phyloP scores from a whole-genome alignment of 2,113 vertebrate genomes.

The Junco hyemalis region DNA sequence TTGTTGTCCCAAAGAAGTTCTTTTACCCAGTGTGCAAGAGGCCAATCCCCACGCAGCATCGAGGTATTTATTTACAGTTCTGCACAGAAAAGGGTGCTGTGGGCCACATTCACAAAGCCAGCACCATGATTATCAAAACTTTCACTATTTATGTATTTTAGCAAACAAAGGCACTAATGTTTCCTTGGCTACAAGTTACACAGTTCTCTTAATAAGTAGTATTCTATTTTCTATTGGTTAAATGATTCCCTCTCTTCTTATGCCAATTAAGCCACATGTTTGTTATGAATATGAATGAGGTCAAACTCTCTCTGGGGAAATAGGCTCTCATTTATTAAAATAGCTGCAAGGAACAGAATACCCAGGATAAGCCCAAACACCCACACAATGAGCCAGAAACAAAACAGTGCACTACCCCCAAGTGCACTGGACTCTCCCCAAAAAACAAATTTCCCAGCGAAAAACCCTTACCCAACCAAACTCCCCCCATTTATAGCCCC shows the following conservation, averaged over 20 bases:
- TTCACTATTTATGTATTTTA: not conserved
- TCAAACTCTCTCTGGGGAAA: too few species aligned
- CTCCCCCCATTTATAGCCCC: too few species aligned
- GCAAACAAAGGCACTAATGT: not conserved
- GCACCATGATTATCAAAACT: rapidly evolving
- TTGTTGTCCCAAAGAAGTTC: not conserved
- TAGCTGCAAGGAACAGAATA: too few species aligned
- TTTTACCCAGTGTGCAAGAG: not conserved
- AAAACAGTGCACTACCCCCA: too few species aligned
- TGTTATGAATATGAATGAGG: too few species aligned
- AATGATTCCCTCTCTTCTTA: not conserved
- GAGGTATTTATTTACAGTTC: not conserved
- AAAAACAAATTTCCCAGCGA: rapidly evolving
- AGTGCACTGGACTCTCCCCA: too few species aligned
- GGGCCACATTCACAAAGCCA: not conserved
- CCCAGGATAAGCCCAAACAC: too few species aligned
- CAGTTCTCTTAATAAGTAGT: not conserved
- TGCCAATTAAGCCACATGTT: too few species aligned
- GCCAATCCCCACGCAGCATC: not conserved
- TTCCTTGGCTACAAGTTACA: not conserved
- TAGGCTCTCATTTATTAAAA: too few species aligned
- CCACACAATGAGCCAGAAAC: too few species aligned
- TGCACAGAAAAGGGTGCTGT: not conserved
- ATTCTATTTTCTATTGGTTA: not conserved
- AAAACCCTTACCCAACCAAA: rapidly evolving